Evolutionary conservation across 1,140 invertebrate genomes (phyloP).

Genomic region (Oncopeltus fasciatus): DNA sequence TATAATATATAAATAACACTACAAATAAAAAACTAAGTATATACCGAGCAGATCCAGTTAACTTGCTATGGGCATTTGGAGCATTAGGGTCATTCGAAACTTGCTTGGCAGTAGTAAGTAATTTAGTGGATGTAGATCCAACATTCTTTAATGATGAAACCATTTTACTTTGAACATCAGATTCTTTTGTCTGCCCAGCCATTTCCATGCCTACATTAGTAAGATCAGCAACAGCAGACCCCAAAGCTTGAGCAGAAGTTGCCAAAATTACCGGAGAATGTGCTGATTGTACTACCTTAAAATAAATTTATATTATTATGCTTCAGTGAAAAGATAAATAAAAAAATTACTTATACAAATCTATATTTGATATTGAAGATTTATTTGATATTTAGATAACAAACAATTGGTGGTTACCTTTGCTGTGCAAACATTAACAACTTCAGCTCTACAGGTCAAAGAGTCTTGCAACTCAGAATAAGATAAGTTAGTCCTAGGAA

Average conservation of each 20-base stretch:
- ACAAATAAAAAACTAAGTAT: too few relatives aligned
- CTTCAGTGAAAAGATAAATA: too few relatives aligned
- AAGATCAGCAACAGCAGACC: slow-evolving; percentile 60
- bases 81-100: slow-evolving; percentile 77
- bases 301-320: too few relatives aligned
- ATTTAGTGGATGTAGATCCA: slow-evolving; percentile 71
- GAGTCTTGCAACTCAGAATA: slow-evolving; percentile 76
- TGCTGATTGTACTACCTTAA: slow-evolving; percentile 59
- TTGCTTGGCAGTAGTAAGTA: slow-evolving; percentile 74
- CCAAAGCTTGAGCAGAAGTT: slow-evolving; percentile 57
- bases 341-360: not conserved
- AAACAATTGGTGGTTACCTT: not conserved
- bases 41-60: slow-evolving; percentile 65
- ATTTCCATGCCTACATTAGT: slow-evolving; percentile 65
- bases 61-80: slow-evolving; percentile 78
- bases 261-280: slow-evolving; percentile 52
- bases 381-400: too few relatives aligned
- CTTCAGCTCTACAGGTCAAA: slow-evolving; percentile 63
- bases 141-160: slow-evolving; percentile 75
- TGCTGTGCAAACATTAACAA: slow-evolving; percentile 56
- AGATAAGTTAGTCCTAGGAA: slow-evolving; percentile 52
- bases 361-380: not conserved
- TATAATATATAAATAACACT: not conserved
- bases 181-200: slow-evolving; percentile 59
- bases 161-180: slow-evolving; percentile 57